Conservation (phyloP, 2,797 vertebrate genomes). For the Sphenopsis melanotis region DNA sequence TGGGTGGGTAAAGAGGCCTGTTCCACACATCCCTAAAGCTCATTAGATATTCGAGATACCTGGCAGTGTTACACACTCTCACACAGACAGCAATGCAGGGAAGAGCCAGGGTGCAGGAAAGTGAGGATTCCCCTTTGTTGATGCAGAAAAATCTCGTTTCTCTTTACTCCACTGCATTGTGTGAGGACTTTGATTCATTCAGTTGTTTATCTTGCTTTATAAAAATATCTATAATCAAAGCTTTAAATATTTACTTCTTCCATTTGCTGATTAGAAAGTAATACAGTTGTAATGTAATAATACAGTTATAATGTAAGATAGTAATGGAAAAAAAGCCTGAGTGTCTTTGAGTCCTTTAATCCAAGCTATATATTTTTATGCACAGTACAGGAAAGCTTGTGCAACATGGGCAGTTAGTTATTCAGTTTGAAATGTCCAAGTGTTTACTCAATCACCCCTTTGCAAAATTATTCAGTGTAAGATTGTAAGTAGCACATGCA, state of each 20-base stretch:
- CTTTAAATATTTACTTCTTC: background rate
- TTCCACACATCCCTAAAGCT: background rate
- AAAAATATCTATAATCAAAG: background rate
- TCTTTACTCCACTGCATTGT: background rate
- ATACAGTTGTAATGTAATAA: background rate
- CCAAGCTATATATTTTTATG: background rate
- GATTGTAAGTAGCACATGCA: background rate
- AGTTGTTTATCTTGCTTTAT: background rate
- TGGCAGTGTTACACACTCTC: background rate
- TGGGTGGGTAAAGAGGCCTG: background rate
- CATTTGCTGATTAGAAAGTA: background rate
- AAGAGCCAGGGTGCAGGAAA: background rate
- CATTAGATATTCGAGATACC: background rate
- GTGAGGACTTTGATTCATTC: background rate
- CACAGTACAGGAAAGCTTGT: background rate
- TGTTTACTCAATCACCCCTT: background rate
- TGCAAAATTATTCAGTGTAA: background rate
- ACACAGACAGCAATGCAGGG: accelerated
- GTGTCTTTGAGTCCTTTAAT: background rate
- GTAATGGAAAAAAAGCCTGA: background rate
- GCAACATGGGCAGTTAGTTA: background rate
- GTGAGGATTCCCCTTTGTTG: background rate
- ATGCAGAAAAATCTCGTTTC: background rate
- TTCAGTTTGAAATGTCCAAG: background rate
- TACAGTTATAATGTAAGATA: background rate